Conservation (phyloP, 2,113 vertebrate genomes). For the Phaethon lepturus region DNA sequence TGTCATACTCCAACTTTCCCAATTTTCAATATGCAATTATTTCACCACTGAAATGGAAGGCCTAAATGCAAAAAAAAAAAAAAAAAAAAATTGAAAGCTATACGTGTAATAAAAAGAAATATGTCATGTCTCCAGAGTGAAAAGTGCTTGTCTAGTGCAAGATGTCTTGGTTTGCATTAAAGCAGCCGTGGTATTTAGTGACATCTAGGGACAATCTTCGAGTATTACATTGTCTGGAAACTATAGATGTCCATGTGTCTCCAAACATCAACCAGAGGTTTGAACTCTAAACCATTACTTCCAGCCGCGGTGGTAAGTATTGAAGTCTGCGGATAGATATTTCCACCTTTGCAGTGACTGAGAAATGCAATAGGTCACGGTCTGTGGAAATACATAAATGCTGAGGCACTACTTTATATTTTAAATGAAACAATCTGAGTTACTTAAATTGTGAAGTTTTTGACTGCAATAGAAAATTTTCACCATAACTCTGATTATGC, state of each 20-base stretch:
- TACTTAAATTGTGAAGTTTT: not conserved
- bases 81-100: not conserved
- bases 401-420: not conserved
- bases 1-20: not conserved
- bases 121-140: fast-evolving
- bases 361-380: not conserved
- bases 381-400: not conserved
- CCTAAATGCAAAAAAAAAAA: not conserved
- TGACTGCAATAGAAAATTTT: not conserved
- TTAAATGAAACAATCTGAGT: not conserved
- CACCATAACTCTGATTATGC: not conserved
- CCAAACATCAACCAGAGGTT: not conserved
- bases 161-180: not conserved
- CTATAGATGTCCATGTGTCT: fast-evolving
- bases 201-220: conserved; percentile 66
- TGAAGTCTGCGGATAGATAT: not conserved
- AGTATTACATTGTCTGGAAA: conserved; percentile 39
- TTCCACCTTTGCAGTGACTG: not conserved
- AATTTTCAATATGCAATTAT: not conserved
- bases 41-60: not conserved
- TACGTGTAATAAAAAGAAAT: not conserved
- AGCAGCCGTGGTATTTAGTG: conserved; percentile 56
- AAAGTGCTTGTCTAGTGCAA: not conserved
- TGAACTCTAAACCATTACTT: not conserved
- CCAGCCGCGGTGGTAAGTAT: fast-evolving